Percentiles rank a stretch among this genome's conserved stretches.
Conservation (phyloP, 2,797 vertebrate genomes). For the Loris lydekkerianus region DNA sequence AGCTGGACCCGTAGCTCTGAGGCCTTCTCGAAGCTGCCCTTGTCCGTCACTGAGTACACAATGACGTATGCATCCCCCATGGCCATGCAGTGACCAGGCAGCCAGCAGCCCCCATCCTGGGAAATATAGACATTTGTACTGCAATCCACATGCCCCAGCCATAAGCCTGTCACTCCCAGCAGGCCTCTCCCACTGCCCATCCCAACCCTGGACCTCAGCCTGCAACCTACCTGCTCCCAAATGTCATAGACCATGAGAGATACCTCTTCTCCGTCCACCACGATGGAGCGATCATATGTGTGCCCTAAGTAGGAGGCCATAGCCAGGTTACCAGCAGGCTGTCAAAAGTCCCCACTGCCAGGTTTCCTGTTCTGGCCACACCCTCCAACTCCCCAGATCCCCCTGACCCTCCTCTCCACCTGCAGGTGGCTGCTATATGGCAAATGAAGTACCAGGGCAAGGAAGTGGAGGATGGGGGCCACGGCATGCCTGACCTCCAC, state of each 20-base stretch:
- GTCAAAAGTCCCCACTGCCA: background rate
- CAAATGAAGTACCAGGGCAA: background rate
- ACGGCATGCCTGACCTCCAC: background rate
- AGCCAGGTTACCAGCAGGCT: slow-evolving; percentile 35
- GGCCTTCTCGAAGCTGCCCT: slow-evolving; percentile 98
- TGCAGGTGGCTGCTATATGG: background rate
- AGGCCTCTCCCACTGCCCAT: background rate
- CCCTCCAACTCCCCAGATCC: background rate
- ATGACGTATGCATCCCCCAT: slow-evolving; percentile 99
- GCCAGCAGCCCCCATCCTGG: slow-evolving; percentile 96
- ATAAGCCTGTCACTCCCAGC: background rate
- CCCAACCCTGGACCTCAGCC: slow-evolving; percentile 83
- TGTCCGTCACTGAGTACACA: slow-evolving; percentile 99
- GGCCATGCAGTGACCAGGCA: slow-evolving; percentile 98
- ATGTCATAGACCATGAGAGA: slow-evolving; percentile 97
- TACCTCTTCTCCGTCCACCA: slow-evolving; percentile 97
- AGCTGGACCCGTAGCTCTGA: slow-evolving; percentile 98
- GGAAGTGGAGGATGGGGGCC: background rate
- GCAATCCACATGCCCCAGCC: background rate
- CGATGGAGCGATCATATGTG: slow-evolving; percentile 96
- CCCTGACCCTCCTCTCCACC: background rate
- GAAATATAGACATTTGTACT: slow-evolving; percentile 31
- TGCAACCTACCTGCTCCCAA: slow-evolving; percentile 97
- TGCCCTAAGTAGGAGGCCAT: slow-evolving; percentile 90
- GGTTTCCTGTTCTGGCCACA: slow-evolving; percentile 17